Conservation (phyloP, 2,888 invertebrate species). For the Temnothorax unifasciatus region DNA sequence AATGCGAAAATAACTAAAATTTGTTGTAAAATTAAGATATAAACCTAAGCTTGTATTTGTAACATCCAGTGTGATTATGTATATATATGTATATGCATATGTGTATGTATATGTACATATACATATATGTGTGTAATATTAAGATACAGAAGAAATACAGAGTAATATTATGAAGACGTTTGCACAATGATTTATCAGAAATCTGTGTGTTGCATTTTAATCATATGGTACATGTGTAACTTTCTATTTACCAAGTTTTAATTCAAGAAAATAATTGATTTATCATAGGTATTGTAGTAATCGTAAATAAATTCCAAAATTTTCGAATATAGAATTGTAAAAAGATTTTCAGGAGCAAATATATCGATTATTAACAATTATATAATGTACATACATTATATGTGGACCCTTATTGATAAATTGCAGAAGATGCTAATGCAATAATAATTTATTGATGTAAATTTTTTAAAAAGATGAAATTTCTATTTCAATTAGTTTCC, state of each 20-base stretch:
- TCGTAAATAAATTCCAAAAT: background rate
- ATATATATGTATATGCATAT: background rate
- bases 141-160: slow-evolving; percentile 1
- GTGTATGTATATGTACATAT: background rate
- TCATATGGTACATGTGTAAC: background rate
- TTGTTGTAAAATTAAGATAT: slow-evolving; percentile 15
- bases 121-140: background rate
- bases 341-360: slow-evolving; percentile 2
- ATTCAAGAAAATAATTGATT: background rate
- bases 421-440: background rate
- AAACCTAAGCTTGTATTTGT: background rate
- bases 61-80: background rate
- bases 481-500: too few species aligned
- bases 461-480: background rate
- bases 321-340: background rate
- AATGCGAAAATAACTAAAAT: background rate
- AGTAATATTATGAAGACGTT: background rate
- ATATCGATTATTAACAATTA: background rate
- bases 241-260: background rate
- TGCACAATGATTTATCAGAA: slow-evolving; percentile 6
- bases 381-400: background rate
- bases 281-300: background rate
- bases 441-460: background rate
- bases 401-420: background rate
- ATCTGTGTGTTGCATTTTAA: background rate